Base-by-base conservation (phyloP, 2,113 vertebrate species). In the Zapornia atra region DNA sequence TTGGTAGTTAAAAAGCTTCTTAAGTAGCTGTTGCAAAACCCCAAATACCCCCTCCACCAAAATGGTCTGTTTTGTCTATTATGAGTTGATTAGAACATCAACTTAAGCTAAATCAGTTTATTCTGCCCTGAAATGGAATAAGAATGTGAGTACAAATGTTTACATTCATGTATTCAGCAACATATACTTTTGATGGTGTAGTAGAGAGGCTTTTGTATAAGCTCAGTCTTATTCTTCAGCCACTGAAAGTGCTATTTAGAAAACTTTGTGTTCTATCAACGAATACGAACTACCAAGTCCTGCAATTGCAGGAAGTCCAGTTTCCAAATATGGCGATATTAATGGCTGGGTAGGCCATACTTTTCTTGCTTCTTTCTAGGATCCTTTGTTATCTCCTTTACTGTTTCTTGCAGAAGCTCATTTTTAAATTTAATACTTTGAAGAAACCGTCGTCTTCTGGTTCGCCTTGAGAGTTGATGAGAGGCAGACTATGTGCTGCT, bases 401-500 rank as follows among this genome's bases (percentile, higher is more conserved):
- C 53, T 87, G 48, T 91, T 92, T 90, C 66, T 56, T 86, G 34
- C 46, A 69, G 75, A 38, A 92, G 36, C n/a, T 82, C 16, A 72
- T 83, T 82, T 91, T 94, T 38, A 0, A 50, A 92, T 89, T 91
- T 93, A 88, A 79, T 83, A 70, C 66, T 9, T 82, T 70, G 48
- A 40, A 59, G 86, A 92, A 93, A 29, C 0, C 24, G 53, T 70
- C 61, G 90, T 95, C n/a, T 61, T 95, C 51, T 88, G 53, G 50
- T 95, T 97, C 77, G 88, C 81, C 79, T 82, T 85, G 76, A 92
- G 61, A 56, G 63, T 82, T 61, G 44, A 70, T 73, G 63, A 83
- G 82, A 86, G 84, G 56, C 3, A 6, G 57, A 12, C 42, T 91
- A 56, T 38, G 73, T 92, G 8, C 63, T 90, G 11, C 26, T 71